A percentile compares a stretch with the other conserved stretches of the same genome.
phyloP scores from a whole-genome alignment of 2,113 vertebrate genomes.

The Rhinichthys klamathensis region DNA sequence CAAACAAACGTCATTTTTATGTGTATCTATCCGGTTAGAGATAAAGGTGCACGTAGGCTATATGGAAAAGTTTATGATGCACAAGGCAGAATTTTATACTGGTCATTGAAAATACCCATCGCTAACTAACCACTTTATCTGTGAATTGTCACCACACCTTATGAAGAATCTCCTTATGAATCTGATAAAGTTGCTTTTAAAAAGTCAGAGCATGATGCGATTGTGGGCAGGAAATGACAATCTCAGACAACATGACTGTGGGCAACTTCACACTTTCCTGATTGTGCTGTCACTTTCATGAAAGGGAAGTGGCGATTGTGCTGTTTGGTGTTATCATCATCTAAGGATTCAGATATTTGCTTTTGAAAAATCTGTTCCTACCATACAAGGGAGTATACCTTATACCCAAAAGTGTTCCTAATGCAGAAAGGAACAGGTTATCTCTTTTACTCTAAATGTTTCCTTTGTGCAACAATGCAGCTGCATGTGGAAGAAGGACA shows the following conservation, averaged over 20 bases:
- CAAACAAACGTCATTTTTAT: no score
- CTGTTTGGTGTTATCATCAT: no score
- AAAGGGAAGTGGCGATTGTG: background rate
- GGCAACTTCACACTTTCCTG: background rate
- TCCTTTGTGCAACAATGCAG: background rate
- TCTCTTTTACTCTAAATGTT: background rate
- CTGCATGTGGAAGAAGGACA: background rate
- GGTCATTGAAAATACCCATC: background rate
- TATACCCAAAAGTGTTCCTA: background rate
- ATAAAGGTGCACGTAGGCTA: background rate
- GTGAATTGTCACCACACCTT: background rate
- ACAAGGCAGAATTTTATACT: background rate
- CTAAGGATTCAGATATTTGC: background rate
- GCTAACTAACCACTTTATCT: background rate
- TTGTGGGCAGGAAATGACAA: conserved; percentile 13
- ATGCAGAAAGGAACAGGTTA: background rate
- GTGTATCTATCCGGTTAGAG: background rate
- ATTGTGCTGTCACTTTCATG: background rate
- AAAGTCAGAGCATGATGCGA: background rate
- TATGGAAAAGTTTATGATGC: background rate
- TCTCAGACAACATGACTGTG: background rate
- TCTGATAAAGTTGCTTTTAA: background rate
- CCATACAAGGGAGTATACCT: background rate
- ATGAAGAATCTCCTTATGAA: background rate
- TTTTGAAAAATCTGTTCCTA: background rate